These are phyloP conservation scores for Leucophenga montana DNA, from an alignment of 2,888 invertebrate species.

Conservation along the genomic window DNA sequence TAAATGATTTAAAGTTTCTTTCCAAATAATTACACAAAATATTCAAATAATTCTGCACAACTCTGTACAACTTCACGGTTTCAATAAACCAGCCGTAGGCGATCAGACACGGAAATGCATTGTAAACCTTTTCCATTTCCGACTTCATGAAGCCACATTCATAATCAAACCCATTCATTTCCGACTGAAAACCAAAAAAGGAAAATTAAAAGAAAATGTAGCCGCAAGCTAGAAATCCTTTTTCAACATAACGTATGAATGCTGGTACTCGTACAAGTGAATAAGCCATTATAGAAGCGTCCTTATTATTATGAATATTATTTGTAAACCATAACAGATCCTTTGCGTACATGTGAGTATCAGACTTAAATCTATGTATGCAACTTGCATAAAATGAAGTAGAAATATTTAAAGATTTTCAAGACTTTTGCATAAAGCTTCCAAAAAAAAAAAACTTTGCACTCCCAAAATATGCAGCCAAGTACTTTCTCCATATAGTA, in stretches of 20 bases:
- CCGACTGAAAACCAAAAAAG: slow-evolving; percentile 15
- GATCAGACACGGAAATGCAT: slow-evolving; percentile 12
- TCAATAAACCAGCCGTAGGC: slow-evolving; percentile 1
- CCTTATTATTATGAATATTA: slow-evolving; percentile 22
- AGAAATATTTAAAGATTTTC: slow-evolving; percentile 15
- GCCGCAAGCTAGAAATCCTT: slow-evolving; percentile 1
- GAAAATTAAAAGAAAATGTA: slow-evolving; percentile 19
- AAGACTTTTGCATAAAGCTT: not conserved
- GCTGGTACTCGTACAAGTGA: not conserved
- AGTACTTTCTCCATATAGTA: not conserved
- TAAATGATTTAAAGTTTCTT: too few relatives aligned
- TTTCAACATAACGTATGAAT: not conserved
- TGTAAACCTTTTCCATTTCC: not conserved
- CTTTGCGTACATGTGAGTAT: not conserved
- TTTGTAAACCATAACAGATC: not conserved
- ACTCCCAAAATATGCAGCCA: not conserved
- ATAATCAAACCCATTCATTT: slow-evolving; percentile 10
- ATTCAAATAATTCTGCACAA: too few relatives aligned
- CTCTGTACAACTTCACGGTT: too few relatives aligned
- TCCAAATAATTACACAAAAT: too few relatives aligned
- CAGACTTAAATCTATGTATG: too few relatives aligned
- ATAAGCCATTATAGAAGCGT: slow-evolving; percentile 17
- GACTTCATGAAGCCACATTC: too few relatives aligned
- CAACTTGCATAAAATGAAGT: slow-evolving; percentile 15
- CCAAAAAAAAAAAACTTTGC: not conserved